Base-by-base conservation (phyloP, 1,140 invertebrate genomes). In the Caenorhabditis tropicalis region DNA sequence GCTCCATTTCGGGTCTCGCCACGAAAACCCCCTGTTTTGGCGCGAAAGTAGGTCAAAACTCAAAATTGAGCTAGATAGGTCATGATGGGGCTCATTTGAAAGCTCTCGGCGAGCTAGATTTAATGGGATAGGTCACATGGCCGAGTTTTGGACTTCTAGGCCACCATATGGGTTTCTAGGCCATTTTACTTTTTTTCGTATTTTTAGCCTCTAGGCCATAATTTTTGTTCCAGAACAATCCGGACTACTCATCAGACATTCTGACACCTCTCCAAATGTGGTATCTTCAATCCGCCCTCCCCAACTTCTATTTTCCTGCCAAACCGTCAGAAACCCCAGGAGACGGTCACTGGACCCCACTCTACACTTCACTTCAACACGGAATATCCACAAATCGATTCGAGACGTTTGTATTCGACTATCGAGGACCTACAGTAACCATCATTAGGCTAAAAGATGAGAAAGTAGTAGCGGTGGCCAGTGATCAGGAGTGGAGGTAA, bases 401-500 rank as follows among this genome's bases (percentile, higher is more conserved):
- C 51, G 86, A 87, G 51, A 81, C 74, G 7, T 46, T 86, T 24
- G 86, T 87, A 10, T 79, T 87, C 21, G 86, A 82, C 48, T 87
- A 87, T 46, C 85, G 79, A 1, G 85, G 85, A 16, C 81, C 86
- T 49, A 87, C 86, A 19, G 86, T 87, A 33, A 36, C 86, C 36
- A 80, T 87, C 24, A 79, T 87, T 46, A 29, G 85, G 33, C 16
- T 87, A 16, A 80, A 49, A 29, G 86, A 87, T 70, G 39, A 33
- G 39, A 33, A 70, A 6, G 43, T 56, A 21, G 29, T 81, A 1
- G 86, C 49, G 16, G n/a, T 87, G 19, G 86, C 85, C 12, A 31
- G 58, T 15, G 86, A 87, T 81, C 85, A 87, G 36, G 86, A 87
- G 48, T 87, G 85, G 85, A 86, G 85, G 82, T 83, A n/a, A 31